Evolutionary conservation across 2,888 invertebrate genomes (phyloP).

Genomic region (Belgica antarctica): DNA sequence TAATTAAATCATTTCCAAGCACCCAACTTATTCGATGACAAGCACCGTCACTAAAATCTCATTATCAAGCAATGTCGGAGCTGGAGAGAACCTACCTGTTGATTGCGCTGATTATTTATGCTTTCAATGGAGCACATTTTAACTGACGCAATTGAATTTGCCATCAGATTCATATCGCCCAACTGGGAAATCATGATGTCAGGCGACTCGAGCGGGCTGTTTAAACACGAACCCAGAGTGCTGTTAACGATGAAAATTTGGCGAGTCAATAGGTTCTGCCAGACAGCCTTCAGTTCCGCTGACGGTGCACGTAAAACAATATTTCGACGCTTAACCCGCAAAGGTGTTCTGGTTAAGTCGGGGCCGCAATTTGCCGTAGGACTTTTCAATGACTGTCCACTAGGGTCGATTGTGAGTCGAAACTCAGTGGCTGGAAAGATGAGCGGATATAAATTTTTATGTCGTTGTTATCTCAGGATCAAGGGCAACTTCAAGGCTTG

Average conservation of each 20-base stretch:
- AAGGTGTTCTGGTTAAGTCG: slow-evolving; percentile 61
- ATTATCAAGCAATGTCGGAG: neutral
- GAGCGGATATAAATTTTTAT: slow-evolving; percentile 34
- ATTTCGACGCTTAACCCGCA: slow-evolving; percentile 66
- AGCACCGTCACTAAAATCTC: too few species aligned
- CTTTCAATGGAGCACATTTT: slow-evolving; percentile 55
- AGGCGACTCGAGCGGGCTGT: slow-evolving; percentile 80
- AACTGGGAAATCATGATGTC: slow-evolving; percentile 60
- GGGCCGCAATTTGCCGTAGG: slow-evolving; percentile 74
- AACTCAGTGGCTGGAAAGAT: slow-evolving; percentile 74
- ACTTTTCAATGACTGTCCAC: slow-evolving; percentile 64
- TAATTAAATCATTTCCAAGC: slow-evolving; percentile 8
- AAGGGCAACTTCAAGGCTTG: too few species aligned
- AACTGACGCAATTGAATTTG: slow-evolving; percentile 54
- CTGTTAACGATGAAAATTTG: slow-evolving; percentile 87
- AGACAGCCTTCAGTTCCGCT: slow-evolving; percentile 81
- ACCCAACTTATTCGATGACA: too few species aligned
- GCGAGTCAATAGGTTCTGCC: slow-evolving; percentile 83
- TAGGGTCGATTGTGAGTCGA: slow-evolving; percentile 70
- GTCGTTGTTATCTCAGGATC: too few species aligned
- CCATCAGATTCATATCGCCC: slow-evolving; percentile 54
- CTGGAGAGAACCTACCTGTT: slow-evolving; percentile 30
- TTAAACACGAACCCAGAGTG: slow-evolving; percentile 72
- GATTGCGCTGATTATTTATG: slow-evolving; percentile 50
- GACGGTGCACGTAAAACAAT: slow-evolving; percentile 77